These are phyloP conservation scores for Spodoptera frugiperda DNA, from an alignment of 1,140 invertebrate genomes.

Conservation along the genomic window DNA sequence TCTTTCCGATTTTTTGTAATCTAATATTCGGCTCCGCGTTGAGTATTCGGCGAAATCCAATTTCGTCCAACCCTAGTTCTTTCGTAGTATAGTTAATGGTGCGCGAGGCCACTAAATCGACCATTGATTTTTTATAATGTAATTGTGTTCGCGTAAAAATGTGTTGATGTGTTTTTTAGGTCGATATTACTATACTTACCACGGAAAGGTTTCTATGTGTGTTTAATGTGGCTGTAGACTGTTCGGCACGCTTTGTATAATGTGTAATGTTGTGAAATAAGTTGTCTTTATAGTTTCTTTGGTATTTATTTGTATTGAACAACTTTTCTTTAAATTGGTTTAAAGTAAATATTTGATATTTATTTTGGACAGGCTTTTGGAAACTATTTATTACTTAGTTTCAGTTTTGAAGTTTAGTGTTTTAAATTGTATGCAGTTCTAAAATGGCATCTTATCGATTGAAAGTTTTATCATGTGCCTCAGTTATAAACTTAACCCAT, in stretches of 20 bases:
- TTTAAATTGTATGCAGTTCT: too few species aligned
- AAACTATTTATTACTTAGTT: too few species aligned
- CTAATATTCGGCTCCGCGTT: background rate
- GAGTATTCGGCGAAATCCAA: background rate
- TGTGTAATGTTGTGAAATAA: background rate
- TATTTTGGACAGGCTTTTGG: too few species aligned
- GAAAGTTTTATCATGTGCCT: too few species aligned
- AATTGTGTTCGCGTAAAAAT: slow-evolving; percentile 40
- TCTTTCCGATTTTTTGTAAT: background rate
- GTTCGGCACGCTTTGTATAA: background rate
- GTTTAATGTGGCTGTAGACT: slow-evolving; percentile 11
- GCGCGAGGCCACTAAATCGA: slow-evolving; percentile 48
- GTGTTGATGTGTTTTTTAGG: slow-evolving; percentile 46
- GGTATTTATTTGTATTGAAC: too few species aligned
- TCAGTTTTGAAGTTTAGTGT: too few species aligned
- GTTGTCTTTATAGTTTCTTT: background rate
- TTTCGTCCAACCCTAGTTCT: background rate
- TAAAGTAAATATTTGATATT: too few species aligned
- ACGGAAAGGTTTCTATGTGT: slow-evolving; percentile 15
- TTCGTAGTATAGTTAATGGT: slow-evolving; percentile 43
- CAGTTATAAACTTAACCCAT: too few species aligned
- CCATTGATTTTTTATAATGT: slow-evolving; percentile 41
- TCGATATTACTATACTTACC: slow-evolving; percentile 8
- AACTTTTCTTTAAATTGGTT: too few species aligned
- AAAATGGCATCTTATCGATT: too few species aligned